Percentiles rank a stretch among this genome's conserved stretches.
These are phyloP conservation scores for Haemorhous mexicanus DNA, from an alignment of 2,113 vertebrate species.

Conservation along the genomic window DNA sequence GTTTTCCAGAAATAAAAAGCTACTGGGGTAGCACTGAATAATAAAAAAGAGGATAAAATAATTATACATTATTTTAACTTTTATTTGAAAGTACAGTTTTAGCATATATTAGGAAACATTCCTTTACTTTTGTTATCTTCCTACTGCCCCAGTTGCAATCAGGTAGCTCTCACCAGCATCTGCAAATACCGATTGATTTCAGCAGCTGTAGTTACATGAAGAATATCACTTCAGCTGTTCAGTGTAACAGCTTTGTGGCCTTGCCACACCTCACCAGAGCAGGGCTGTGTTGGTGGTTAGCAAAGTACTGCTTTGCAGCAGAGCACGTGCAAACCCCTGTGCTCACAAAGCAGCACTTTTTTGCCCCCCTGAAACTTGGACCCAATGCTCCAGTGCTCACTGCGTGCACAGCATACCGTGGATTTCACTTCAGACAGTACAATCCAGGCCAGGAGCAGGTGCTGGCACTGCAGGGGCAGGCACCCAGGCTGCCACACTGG, in stretches of 20 bases:
- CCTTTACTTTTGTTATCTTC: not conserved
- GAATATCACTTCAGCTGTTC: not conserved
- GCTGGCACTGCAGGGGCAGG: not conserved
- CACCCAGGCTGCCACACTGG: fast-evolving
- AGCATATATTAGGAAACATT: not conserved
- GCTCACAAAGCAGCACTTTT: not conserved
- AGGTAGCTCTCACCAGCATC: not conserved
- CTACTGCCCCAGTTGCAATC: not conserved
- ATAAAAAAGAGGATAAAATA: not conserved
- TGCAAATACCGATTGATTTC: not conserved
- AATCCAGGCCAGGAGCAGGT: fast-evolving
- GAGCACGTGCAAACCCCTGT: fast-evolving
- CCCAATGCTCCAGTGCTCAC: not conserved
- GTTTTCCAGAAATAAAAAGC: not conserved
- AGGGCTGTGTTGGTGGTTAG: not conserved
- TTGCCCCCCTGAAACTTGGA: fast-evolving
- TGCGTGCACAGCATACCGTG: fast-evolving
- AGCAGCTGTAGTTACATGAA: not conserved
- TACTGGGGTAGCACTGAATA: not conserved
- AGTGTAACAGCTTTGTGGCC: not conserved
- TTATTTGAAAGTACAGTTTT: not conserved
- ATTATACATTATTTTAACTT: not conserved
- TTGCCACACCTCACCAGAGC: fast-evolving
- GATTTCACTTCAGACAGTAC: not conserved
- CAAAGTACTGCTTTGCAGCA: not conserved